Conservation (phyloP, 2,797 vertebrate species). For the Sebastes miniatus region DNA sequence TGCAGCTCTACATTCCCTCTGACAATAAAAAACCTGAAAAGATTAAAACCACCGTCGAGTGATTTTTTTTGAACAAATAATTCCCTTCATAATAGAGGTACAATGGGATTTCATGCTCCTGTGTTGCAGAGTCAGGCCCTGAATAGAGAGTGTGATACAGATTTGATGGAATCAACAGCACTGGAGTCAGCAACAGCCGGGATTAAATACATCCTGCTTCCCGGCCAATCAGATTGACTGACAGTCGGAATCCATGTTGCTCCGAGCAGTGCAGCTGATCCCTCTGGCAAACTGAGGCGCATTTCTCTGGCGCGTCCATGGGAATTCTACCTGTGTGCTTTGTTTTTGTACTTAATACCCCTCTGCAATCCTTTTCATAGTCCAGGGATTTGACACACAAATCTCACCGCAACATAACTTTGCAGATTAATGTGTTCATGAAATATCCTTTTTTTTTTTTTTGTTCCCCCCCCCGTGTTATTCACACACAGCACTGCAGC, state of each 20-base stretch:
- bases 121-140: conserved; percentile 1
- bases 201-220: conserved; percentile 70
- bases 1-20: background rate
- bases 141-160: conserved; percentile 59
- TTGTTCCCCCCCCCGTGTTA: background rate
- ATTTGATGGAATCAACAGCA: conserved; percentile 59
- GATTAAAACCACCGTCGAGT: conserved; percentile 27
- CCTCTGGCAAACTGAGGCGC: conserved; percentile 15
- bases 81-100: conserved; percentile 32
- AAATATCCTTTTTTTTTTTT: conserved; percentile 1
- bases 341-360: conserved; percentile 29
- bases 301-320: conserved; percentile 3
- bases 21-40: conserved; percentile 4
- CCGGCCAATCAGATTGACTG: conserved; percentile 69
- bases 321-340: conserved; percentile 35
- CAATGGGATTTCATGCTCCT: conserved; percentile 39
- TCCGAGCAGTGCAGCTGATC: conserved; percentile 49
- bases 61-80: conserved; percentile 19
- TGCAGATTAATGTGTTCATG: conserved; percentile 33
- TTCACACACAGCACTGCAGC: background rate
- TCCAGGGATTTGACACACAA: conserved; percentile 39
- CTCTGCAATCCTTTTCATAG: conserved; percentile 1
- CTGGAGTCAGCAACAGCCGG: conserved; percentile 51
- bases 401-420: conserved; percentile 37
- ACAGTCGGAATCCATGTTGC: conserved; percentile 54